Conservation (phyloP, 2,797 vertebrate genomes). For the Cirrhinus molitorella region DNA sequence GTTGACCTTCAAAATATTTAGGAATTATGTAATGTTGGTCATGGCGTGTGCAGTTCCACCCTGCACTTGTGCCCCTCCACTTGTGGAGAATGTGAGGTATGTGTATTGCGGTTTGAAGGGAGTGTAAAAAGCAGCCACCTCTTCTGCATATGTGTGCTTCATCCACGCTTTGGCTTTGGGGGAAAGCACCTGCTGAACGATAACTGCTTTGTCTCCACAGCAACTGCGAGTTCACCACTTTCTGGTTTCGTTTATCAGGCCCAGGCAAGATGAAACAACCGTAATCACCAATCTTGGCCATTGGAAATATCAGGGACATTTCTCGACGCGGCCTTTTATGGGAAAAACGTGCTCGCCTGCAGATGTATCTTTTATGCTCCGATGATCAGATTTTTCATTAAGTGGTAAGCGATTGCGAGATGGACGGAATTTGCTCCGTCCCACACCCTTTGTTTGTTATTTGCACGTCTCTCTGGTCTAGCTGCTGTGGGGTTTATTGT, state of each 20-base stretch:
- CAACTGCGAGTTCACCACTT: slow-evolving; percentile 69
- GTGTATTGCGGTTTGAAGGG: slow-evolving; percentile 64
- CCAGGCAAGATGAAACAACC: slow-evolving; percentile 71
- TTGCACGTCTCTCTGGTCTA: slow-evolving; percentile 45
- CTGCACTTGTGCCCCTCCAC: slow-evolving; percentile 64
- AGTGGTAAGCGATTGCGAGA: slow-evolving; percentile 67
- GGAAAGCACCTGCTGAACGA: slow-evolving; percentile 60
- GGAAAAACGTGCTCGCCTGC: slow-evolving; percentile 61
- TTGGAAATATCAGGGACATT: slow-evolving; percentile 36
- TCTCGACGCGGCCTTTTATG: slow-evolving; percentile 48
- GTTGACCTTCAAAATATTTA: slow-evolving; percentile 35
- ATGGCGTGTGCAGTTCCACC: slow-evolving; percentile 12
- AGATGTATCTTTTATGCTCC: slow-evolving; percentile 58
- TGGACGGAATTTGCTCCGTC: slow-evolving; percentile 46
- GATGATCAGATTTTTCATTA: slow-evolving; percentile 65
- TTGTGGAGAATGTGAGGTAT: slow-evolving; percentile 69
- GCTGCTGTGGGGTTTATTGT: slow-evolving; percentile 69
- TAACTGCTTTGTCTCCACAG: slow-evolving; percentile 68
- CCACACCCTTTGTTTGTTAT: slow-evolving; percentile 62
- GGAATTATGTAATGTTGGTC: slow-evolving; percentile 34
- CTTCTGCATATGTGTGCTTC: slow-evolving; percentile 64
- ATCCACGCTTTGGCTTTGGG: slow-evolving; percentile 52
- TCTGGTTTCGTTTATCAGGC: slow-evolving; percentile 73
- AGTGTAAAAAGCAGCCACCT: slow-evolving; percentile 70
- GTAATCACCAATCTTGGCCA: slow-evolving; percentile 58